phyloP scores from a whole-genome alignment of 2,888 invertebrate genomes.

The Eupithecia centaureata region DNA sequence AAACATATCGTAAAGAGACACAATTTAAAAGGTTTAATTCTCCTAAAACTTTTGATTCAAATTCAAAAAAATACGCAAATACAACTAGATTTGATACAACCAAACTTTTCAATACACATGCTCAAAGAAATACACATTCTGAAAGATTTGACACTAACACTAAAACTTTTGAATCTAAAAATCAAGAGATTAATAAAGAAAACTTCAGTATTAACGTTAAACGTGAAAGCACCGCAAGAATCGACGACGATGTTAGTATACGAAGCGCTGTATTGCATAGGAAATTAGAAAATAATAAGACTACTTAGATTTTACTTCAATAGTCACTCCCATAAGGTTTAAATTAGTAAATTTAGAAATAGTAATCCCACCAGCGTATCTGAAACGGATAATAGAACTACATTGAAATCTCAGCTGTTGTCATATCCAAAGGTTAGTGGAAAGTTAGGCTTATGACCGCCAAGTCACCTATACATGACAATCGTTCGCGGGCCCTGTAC shows the following conservation, averaged over 20 bases:
- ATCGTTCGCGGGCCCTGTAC: no score
- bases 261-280: conserved; percentile 34
- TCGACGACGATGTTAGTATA: conserved; percentile 20
- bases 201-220: conserved; percentile 8
- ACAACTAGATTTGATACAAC: not conserved
- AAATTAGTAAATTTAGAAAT: not conserved
- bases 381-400: not conserved
- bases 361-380: not conserved
- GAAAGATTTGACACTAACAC: not conserved
- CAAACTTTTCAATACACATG: not conserved
- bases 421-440: not conserved
- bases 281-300: conserved; percentile 40
- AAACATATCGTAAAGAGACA: conserved; percentile 1
- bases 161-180: not conserved
- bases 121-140: not conserved
- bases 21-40: conserved; percentile 7
- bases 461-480: no score
- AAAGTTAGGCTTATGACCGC: not conserved
- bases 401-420: not conserved
- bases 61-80: not conserved
- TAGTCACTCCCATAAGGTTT: not conserved
- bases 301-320: conserved; percentile 7
- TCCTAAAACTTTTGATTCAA: conserved; percentile 3
- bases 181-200: not conserved
- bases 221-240: not conserved